These are phyloP conservation scores for Gambusia affinis DNA, from an alignment of 2,113 vertebrate species.

Conservation along the genomic window DNA sequence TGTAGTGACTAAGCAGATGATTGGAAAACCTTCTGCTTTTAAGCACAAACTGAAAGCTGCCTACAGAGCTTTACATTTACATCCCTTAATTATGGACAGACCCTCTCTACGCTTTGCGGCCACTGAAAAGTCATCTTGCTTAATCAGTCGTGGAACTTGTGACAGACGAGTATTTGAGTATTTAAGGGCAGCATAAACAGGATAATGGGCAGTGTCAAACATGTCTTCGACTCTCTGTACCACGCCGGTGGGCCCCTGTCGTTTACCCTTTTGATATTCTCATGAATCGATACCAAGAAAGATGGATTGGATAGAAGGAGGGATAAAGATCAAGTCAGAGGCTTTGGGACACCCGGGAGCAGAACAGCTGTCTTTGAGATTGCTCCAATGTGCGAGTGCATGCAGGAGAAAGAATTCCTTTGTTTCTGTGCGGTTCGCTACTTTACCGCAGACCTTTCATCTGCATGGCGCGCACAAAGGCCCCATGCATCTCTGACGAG, in stretches of 20 bases:
- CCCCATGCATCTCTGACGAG: conserved; percentile 57
- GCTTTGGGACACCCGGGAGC: conserved; percentile 59
- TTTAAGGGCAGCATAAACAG: conserved; percentile 31
- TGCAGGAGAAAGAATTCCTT: conserved; percentile 72
- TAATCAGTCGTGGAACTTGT: conserved; percentile 45
- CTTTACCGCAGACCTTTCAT: conserved; percentile 64
- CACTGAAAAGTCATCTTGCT: conserved; percentile 49
- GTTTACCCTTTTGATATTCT: conserved; percentile 48
- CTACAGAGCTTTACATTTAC: conserved; percentile 47
- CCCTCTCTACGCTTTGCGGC: conserved; percentile 32
- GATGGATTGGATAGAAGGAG: conserved; percentile 16
- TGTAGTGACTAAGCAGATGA: conserved; percentile 39
- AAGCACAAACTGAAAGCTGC: conserved; percentile 50
- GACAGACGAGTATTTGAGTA: conserved; percentile 39
- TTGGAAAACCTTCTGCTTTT: conserved; percentile 47
- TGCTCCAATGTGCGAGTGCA: conserved; percentile 66
- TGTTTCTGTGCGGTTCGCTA: conserved; percentile 62
- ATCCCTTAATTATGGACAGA: conserved; percentile 41
- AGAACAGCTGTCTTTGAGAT: conserved; percentile 71
- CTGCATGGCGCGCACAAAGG: conserved; percentile 60
- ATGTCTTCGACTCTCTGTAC: conserved; percentile 16
- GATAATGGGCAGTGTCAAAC: conserved; percentile 1
- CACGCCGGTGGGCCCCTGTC: conserved; percentile 49
- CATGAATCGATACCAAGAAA: conserved; percentile 49
- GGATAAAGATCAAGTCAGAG: conserved; percentile 38